Conservation (phyloP, 2,797 vertebrate species). For the Neosilurus mollespiculum region DNA sequence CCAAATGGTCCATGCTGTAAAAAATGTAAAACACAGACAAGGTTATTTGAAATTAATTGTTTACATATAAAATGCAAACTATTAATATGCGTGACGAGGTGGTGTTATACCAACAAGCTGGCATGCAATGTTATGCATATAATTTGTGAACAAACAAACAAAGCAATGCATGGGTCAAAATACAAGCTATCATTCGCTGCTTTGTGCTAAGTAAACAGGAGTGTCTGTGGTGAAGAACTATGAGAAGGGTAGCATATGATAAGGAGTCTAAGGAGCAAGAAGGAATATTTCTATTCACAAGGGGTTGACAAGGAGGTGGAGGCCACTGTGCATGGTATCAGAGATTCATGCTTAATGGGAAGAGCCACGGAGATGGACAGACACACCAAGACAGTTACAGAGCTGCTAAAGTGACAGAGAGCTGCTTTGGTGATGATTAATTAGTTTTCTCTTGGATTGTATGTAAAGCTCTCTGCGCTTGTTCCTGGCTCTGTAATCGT, state of each 20-base stretch:
- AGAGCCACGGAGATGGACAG: constrained; percentile 15
- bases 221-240: not conserved
- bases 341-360: constrained; percentile 51
- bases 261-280: constrained; percentile 4
- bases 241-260: constrained; percentile 5
- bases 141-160: not conserved
- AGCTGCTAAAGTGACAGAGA: constrained; percentile 25
- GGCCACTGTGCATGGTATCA: constrained; percentile 33
- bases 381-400: constrained; percentile 47
- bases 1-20: not conserved
- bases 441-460: not conserved
- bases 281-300: constrained; percentile 29
- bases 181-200: not conserved
- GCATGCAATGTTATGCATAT: constrained; percentile 39
- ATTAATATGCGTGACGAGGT: constrained; percentile 14
- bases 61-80: not conserved
- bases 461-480: constrained; percentile 5
- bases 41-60: not conserved
- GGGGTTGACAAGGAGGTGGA: constrained; percentile 38
- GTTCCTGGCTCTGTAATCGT: constrained; percentile 47
- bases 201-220: not conserved
- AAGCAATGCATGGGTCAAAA: constrained; percentile 8
- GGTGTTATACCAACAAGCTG: constrained; percentile 9
- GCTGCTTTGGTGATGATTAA: not conserved
- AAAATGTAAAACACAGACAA: not conserved